A percentile compares a stretch with the other conserved stretches of the same genome.
Evolutionary conservation across 1,140 invertebrate species (phyloP).

Genomic region (Matsumurasca onukii): DNA sequence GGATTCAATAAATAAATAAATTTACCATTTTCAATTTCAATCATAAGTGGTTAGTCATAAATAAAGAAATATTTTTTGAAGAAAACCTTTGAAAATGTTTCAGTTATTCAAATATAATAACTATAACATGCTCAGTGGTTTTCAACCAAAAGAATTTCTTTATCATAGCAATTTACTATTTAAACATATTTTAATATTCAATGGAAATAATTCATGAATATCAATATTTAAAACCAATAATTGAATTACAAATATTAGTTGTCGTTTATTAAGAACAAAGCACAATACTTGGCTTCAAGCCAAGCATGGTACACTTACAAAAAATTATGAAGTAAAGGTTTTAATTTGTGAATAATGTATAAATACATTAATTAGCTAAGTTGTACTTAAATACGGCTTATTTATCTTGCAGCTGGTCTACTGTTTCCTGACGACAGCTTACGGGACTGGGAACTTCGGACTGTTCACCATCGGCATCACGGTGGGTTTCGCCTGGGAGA

Average conservation of each 20-base stretch:
- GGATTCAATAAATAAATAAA: no score
- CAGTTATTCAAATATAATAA: no score
- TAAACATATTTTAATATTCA: background rate
- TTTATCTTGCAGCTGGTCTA: constrained; percentile 57
- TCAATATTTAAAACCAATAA: no score
- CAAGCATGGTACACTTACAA: background rate
- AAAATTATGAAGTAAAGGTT: background rate
- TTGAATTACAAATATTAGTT: no score
- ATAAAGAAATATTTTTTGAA: no score
- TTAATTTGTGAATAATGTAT: background rate
- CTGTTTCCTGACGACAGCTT: constrained; percentile 60
- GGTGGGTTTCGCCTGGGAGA: constrained; percentile 69
- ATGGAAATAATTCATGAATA: background rate
- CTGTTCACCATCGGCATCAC: constrained; percentile 67
- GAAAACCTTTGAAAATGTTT: no score
- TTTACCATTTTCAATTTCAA: no score
- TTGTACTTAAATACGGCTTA: background rate
- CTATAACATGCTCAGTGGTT: no score
- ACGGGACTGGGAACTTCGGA: constrained; percentile 53
- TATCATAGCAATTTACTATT: no score
- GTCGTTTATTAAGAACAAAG: no score
- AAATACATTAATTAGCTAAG: background rate
- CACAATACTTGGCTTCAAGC: background rate
- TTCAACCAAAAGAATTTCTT: no score
- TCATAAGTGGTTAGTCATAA: no score